phyloP scores from a whole-genome alignment of 2,113 vertebrate species.

The Daboia siamensis region DNA sequence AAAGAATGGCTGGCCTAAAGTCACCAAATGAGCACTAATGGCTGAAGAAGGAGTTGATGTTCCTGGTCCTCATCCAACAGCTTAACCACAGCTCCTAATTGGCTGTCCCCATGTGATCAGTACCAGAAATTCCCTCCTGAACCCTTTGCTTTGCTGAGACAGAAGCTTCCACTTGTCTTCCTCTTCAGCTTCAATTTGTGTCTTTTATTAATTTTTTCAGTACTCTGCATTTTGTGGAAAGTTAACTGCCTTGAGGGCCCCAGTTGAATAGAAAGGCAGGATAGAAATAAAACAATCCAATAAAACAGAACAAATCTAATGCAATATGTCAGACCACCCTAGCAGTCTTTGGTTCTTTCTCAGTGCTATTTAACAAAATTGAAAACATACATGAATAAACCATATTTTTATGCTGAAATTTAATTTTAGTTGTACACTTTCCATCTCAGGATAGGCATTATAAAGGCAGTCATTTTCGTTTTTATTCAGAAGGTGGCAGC shows the following conservation, averaged over 20 bases:
- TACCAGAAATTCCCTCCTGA: neutral
- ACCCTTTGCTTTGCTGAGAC: neutral
- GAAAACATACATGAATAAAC: neutral
- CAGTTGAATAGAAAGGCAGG: neutral
- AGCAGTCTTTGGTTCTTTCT: neutral
- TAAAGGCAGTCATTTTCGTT: constrained; percentile 30
- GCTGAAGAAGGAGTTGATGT: neutral
- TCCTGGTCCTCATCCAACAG: neutral
- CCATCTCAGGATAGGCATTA: neutral
- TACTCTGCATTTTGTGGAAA: neutral
- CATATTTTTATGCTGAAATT: neutral
- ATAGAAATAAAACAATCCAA: neutral
- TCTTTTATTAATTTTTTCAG: neutral
- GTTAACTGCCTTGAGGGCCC: neutral
- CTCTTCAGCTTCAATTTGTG: neutral
- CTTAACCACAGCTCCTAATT: neutral
- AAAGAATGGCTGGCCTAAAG: neutral
- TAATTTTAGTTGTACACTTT: neutral
- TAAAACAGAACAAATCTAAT: neutral
- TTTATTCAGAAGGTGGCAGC: constrained; percentile 66
- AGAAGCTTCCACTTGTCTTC: neutral
- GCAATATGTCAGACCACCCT: neutral
- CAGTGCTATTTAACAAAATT: neutral
- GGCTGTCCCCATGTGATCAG: neutral
- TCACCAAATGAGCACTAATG: neutral